A percentile compares a stretch with the other conserved stretches of the same genome.
Evolutionary conservation across 1,140 invertebrate genomes (phyloP).

Genomic region (Tetragonula clypearis): DNA sequence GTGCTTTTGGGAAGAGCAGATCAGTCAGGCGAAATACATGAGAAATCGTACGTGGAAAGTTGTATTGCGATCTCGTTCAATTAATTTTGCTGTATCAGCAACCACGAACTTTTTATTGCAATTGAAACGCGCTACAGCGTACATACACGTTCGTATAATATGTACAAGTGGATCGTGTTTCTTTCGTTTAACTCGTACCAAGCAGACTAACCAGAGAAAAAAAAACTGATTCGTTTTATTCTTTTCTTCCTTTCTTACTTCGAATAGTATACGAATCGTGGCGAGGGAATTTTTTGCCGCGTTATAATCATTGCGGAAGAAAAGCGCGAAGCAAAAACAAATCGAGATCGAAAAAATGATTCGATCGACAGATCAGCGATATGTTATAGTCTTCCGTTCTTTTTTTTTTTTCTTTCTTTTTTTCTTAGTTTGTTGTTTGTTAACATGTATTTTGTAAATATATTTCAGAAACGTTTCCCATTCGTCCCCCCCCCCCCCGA

Average conservation of each 20-base stretch:
- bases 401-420: neutral
- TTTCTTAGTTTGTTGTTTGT: neutral
- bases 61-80: constrained; percentile 1
- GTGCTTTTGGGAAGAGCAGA: neutral
- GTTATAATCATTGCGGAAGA: neutral
- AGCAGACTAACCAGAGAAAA: no score
- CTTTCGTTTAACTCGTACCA: neutral
- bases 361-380: neutral
- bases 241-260: neutral
- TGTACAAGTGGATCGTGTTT: neutral
- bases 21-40: neutral
- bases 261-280: no score
- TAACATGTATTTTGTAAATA: constrained; percentile 17
- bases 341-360: neutral
- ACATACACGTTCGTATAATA: neutral
- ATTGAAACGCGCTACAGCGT: neutral
- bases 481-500: neutral
- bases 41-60: neutral
- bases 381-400: constrained; percentile 8
- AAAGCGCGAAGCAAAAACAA: neutral
- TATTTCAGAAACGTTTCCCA: neutral
- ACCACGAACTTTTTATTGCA: neutral
- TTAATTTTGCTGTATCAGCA: constrained; percentile 54
- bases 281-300: neutral
- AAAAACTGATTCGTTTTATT: neutral